A percentile compares a stretch with the other conserved stretches of the same genome.
Evolutionary conservation across 2,888 invertebrate species (phyloP).

Genomic region (Lasioglossum zephyrum): DNA sequence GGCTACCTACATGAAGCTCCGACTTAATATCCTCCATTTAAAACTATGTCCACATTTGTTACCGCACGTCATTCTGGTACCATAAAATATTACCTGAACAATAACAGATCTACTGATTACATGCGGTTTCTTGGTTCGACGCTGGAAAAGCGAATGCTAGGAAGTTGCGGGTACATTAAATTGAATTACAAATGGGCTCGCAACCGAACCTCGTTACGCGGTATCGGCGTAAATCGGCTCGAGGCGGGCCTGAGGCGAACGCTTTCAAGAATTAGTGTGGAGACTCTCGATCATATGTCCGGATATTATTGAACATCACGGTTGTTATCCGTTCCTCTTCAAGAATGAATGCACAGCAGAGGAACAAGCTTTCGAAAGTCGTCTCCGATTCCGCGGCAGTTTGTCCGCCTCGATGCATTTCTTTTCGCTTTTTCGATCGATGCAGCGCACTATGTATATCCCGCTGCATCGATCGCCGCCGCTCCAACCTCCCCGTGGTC

Average conservation of each 20-base stretch:
- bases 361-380: not conserved
- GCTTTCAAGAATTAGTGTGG: not conserved
- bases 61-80: not conserved
- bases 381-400: not conserved
- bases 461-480: constrained; percentile 49
- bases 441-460: constrained; percentile 16
- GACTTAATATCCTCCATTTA: constrained; percentile 1
- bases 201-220: no score
- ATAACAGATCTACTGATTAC: not conserved
- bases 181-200: not conserved
- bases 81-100: not conserved
- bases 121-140: not conserved
- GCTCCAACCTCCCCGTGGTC: not conserved
- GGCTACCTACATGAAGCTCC: not conserved
- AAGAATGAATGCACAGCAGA: not conserved
- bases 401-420: not conserved
- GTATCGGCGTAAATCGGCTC: not conserved
- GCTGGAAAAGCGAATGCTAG: no score
- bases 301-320: not conserved
- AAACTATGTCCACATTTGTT: not conserved
- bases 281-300: not conserved
- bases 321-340: not conserved
- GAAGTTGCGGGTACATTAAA: not conserved
- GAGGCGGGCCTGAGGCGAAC: no score
- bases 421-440: not conserved